Evolutionary conservation across 2,888 invertebrate genomes (phyloP).

Genomic region (Brenthis hecate): DNA sequence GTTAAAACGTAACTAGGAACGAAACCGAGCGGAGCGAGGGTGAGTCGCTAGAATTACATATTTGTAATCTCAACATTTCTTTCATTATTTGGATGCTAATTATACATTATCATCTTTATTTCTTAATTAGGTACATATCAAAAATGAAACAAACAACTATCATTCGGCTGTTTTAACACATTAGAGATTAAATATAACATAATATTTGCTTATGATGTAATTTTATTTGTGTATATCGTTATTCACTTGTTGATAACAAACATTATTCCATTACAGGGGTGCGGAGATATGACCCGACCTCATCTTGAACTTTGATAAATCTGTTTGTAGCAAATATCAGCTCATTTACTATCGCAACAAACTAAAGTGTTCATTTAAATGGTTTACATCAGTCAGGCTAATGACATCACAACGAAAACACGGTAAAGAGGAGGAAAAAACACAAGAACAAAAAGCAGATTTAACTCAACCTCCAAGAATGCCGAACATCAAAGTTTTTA

Average conservation of each 20-base stretch:
- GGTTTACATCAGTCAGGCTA: constrained; percentile 50
- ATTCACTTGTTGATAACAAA: constrained; percentile 48
- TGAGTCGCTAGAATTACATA: no score
- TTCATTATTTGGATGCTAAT: neutral
- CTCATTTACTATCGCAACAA: constrained; percentile 55
- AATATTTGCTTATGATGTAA: constrained; percentile 44
- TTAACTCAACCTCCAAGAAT: constrained; percentile 81
- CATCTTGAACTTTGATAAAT: constrained; percentile 70
- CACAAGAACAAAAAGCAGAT: constrained; percentile 28
- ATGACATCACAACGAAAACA: constrained; percentile 61
- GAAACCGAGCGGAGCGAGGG: no score
- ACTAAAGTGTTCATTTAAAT: constrained; percentile 52
- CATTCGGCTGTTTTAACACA: neutral
- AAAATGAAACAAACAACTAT: neutral
- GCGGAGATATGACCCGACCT: constrained; percentile 62
- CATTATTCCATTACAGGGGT: constrained; percentile 54
- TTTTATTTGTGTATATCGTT: constrained; percentile 38
- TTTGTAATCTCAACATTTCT: no score
- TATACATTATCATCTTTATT: constrained; percentile 1
- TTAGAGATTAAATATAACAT: constrained; percentile 13
- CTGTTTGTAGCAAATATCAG: constrained; percentile 57
- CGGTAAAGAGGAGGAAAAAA: constrained; percentile 46
- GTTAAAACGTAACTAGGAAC: no score
- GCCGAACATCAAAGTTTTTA: constrained; percentile 99
- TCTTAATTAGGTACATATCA: neutral